Evolutionary conservation across 2,888 invertebrate species (phyloP).

Genomic region (Horisme vitalbata): DNA sequence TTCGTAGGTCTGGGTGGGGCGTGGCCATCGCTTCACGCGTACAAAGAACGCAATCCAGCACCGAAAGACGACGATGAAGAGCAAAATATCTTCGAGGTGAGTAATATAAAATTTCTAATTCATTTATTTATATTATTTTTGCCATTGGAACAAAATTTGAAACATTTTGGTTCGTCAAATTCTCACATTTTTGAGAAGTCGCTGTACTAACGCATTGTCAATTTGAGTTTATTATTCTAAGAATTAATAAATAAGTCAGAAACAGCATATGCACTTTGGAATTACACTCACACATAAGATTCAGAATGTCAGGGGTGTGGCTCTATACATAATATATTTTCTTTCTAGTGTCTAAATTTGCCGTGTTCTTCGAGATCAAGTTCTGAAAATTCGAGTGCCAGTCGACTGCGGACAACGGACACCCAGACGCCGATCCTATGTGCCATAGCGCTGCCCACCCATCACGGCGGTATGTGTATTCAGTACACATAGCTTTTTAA

Average conservation of each 20-base stretch:
- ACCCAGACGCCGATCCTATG: constrained; percentile 71
- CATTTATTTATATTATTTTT: no score
- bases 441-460: constrained; percentile 36
- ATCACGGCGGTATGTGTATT: constrained; percentile 33
- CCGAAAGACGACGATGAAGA: constrained; percentile 93
- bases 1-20: constrained; percentile 89
- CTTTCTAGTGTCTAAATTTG: constrained; percentile 91
- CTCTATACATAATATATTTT: background rate
- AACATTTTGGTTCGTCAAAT: no score
- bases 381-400: constrained; percentile 84
- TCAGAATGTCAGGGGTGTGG: no score
- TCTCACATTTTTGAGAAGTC: no score
- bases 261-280: no score
- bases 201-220: no score
- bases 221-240: no score
- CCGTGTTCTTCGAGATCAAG: constrained; percentile 90
- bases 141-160: no score
- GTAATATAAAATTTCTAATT: no score
- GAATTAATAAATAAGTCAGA: no score
- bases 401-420: constrained; percentile 56
- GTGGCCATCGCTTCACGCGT: constrained; percentile 86
- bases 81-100: constrained; percentile 95
- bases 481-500: no score
- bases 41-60: constrained; percentile 84
- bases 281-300: no score